These are phyloP conservation scores for Agonopterix heracliana DNA, from an alignment of 2,888 invertebrate genomes.

Conservation along the genomic window DNA sequence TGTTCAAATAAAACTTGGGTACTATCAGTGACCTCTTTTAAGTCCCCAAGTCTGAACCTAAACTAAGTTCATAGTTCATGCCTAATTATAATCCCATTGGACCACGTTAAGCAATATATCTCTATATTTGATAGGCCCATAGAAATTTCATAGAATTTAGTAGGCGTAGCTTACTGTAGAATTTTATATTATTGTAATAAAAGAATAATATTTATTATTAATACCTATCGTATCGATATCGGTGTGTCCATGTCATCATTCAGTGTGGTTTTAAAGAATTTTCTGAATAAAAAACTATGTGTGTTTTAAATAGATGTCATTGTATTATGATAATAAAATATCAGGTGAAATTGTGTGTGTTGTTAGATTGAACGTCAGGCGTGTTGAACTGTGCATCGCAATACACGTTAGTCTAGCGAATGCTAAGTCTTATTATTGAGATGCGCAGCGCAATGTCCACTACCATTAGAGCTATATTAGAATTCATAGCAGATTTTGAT, in stretches of 20 bases:
- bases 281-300: conserved; percentile 10
- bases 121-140: conserved; percentile 60
- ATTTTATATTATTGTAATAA: conserved; percentile 51
- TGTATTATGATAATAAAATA: neutral
- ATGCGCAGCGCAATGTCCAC: too few species aligned
- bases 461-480: too few species aligned
- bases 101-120: conserved; percentile 72
- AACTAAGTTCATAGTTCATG: conserved; percentile 34
- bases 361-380: too few species aligned
- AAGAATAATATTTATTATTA: conserved; percentile 13
- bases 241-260: conserved; percentile 34
- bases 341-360: neutral
- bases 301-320: conserved; percentile 12
- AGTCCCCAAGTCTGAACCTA: conserved; percentile 32
- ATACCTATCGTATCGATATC: conserved; percentile 20
- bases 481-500: too few species aligned
- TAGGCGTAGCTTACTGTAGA: conserved; percentile 66
- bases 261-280: conserved; percentile 15
- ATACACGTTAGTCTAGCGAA: too few species aligned
- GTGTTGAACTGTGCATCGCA: too few species aligned
- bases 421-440: too few species aligned
- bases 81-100: conserved; percentile 63
- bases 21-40: neutral
- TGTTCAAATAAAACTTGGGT: conserved; percentile 17
- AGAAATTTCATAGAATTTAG: conserved; percentile 50